A percentile compares a stretch with the other conserved stretches of the same genome.
These are phyloP conservation scores for Neomicropteryx cornuta DNA, from an alignment of 1,140 invertebrate genomes.

Conservation along the genomic window DNA sequence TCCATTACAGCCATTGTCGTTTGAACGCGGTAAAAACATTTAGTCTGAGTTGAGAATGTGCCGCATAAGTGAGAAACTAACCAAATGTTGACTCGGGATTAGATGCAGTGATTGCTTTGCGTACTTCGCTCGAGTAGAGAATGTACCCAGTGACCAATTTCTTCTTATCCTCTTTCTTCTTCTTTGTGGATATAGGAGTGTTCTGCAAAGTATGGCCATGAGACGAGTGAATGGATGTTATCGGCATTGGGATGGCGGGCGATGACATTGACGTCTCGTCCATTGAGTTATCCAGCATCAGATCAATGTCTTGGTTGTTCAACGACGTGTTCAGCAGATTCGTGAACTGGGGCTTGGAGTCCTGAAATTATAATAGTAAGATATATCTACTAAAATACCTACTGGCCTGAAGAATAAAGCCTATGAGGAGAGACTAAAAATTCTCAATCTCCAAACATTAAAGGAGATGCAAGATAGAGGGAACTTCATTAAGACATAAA, in stretches of 20 bases:
- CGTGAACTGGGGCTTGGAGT: conserved; percentile 33
- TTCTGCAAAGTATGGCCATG: conserved; percentile 21
- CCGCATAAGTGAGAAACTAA: too few relatives aligned
- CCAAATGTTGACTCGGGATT: conserved; percentile 95
- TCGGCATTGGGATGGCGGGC: conserved; percentile 30
- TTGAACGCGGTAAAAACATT: too few relatives aligned
- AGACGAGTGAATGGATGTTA: conserved; percentile 21
- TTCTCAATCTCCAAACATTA: too few relatives aligned
- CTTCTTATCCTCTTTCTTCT: conserved; percentile 64
- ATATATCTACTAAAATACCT: too few relatives aligned
- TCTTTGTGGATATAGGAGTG: conserved; percentile 31
- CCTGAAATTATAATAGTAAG: too few relatives aligned
- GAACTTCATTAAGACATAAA: too few relatives aligned
- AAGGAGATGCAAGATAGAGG: too few relatives aligned
- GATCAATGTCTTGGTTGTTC: conserved; percentile 35
- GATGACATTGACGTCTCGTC: conserved; percentile 36
- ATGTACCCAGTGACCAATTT: conserved; percentile 97
- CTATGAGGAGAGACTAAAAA: too few relatives aligned
- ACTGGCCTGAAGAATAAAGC: too few relatives aligned
- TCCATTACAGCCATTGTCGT: too few relatives aligned
- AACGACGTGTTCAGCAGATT: conserved; percentile 35
- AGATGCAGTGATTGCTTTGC: conserved; percentile 72
- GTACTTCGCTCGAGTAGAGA: conserved; percentile 92
- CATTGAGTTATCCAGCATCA: conserved; percentile 35
- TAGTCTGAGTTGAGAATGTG: too few relatives aligned